Base-by-base conservation (phyloP, 35 echinoderm and acorn worm species). In the Strongylocentrotus purpuratus region DNA sequence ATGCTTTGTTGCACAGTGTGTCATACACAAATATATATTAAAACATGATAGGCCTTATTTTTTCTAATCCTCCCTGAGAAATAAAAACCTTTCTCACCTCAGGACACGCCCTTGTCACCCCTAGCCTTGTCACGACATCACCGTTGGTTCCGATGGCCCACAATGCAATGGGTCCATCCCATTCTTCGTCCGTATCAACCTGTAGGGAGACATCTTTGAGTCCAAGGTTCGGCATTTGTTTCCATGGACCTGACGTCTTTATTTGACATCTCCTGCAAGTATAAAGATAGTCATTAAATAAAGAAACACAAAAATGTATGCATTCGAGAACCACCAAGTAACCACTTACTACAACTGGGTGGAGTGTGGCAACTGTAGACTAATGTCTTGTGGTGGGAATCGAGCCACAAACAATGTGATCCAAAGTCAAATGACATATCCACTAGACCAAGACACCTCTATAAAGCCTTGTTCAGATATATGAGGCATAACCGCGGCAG, bases 101-200 rank as follows among this genome's bases (percentile, higher is more conserved):
- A 47, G 98, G 98, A 91, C 94, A 94, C 32, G 95, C 87, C 90
- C 90, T 97, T 22, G 98, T 99, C 8, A 99, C 97, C 2, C 97
- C 98, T 45, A 96, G 58, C 48, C 98, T 96, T 6, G 98, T 99
- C 85, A 99, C 95, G 15, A 99, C 98, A 92, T 99, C 97, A 22
- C 98, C 98, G 95, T 99, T 99, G 35, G 98, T 90, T 52, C 96
- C 97, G 31, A 99, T 94, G 94, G 98, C 98, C 98, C 98, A 99
- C 20, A 99, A 94, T 96, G 96, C 98, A 92, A 99, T 99, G 86
- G 98, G 96, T 4, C 94, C 94, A 89, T 96, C 95, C 94, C 94
- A 96, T 2, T 95, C 61, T 11, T 96, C 96, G 88, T 97, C 95
- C 12, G 95, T 86, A 60, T 99, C 98, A 1, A 95, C 95, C 85